Conservation (phyloP, 2,797 vertebrate genomes). For the Distichodus sexfasciatus region DNA sequence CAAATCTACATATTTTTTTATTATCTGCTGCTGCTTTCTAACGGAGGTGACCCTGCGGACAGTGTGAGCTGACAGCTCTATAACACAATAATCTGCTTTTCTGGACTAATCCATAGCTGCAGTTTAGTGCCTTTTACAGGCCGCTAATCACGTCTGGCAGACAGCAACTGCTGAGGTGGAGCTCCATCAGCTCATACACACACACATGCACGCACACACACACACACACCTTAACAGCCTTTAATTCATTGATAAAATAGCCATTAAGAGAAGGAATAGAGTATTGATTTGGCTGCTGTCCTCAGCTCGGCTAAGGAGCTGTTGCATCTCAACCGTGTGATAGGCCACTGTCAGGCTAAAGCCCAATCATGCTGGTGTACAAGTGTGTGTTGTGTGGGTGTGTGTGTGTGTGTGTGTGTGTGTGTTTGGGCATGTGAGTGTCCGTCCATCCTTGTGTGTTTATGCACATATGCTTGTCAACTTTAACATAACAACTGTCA, state of each 20-base stretch:
- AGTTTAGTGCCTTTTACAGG: constrained; percentile 19
- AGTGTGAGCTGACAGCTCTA: constrained; percentile 7
- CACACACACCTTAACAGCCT: constrained; percentile 29
- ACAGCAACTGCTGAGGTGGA: constrained; percentile 33
- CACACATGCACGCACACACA: not conserved
- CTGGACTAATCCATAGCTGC: constrained; percentile 40
- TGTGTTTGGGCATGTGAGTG: no score
- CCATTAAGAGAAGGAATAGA: constrained; percentile 55
- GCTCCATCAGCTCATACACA: constrained; percentile 1
- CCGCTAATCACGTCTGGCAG: constrained; percentile 43
- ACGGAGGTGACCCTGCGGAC: not conserved
- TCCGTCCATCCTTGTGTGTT: no score
- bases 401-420: constrained; percentile 27
- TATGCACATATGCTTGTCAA: no score
- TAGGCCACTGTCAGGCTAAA: constrained; percentile 39
- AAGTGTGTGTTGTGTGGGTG: constrained; percentile 29
- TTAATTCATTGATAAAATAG: constrained; percentile 58
- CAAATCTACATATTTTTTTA: not conserved
- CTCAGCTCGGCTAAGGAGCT: constrained; percentile 40
- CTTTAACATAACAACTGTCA: no score
- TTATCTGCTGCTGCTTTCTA: not conserved
- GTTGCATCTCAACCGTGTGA: constrained; percentile 41
- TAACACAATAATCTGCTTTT: constrained; percentile 48
- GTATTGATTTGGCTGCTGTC: constrained; percentile 57
- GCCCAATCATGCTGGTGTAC: constrained; percentile 20